Evolutionary conservation across 2,113 vertebrate genomes (phyloP).

Genomic region (Origma solitaria): DNA sequence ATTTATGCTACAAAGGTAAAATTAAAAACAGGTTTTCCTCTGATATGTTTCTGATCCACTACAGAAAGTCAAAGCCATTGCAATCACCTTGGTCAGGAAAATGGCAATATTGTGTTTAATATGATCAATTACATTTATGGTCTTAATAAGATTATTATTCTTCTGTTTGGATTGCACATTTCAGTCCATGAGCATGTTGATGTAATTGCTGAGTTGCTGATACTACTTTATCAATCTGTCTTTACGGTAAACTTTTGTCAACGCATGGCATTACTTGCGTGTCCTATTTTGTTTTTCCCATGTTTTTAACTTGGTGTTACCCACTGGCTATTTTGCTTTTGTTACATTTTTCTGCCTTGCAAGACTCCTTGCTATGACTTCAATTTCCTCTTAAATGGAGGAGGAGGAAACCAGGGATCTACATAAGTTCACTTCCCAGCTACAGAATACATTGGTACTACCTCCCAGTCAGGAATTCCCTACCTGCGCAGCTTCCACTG

Average conservation of each 20-base stretch:
- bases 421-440: neutral
- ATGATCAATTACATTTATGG: neutral
- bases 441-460: neutral
- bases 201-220: neutral
- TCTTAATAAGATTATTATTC: neutral
- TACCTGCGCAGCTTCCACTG: neutral
- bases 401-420: neutral
- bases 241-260: neutral
- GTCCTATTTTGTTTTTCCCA: neutral
- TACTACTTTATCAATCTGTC: neutral
- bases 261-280: neutral
- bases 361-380: neutral
- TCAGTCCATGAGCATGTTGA: neutral
- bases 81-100: neutral
- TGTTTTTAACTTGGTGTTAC: neutral
- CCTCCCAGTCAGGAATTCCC: neutral
- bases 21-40: neutral
- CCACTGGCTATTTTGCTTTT: neutral
- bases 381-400: neutral
- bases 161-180: neutral
- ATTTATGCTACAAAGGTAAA: neutral
- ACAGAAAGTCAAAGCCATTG: neutral
- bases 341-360: neutral
- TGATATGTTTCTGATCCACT: neutral
- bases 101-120: neutral